phyloP scores from a whole-genome alignment of 1,140 invertebrate species.

The Lutraria rhynchaena region DNA sequence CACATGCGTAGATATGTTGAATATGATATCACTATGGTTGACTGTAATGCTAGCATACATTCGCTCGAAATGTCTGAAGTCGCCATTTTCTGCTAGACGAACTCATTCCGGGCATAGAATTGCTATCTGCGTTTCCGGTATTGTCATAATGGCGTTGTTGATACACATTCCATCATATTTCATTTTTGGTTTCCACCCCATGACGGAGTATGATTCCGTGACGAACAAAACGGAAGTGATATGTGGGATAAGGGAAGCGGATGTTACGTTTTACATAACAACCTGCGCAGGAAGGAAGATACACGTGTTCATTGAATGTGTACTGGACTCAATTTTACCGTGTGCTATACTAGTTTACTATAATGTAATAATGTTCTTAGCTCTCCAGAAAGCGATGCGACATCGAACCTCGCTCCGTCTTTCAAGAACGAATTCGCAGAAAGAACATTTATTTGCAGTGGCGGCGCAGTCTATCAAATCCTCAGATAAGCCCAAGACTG shows the following conservation, averaged over 20 bases:
- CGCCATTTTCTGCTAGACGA: constrained; percentile 9
- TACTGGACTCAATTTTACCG: constrained; percentile 24
- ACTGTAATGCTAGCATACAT: constrained; percentile 46
- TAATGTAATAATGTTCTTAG: constrained; percentile 14
- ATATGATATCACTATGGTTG: constrained; percentile 38
- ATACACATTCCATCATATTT: constrained; percentile 26
- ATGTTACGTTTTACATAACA: neutral
- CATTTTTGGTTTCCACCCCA: constrained; percentile 4
- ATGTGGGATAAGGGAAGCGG: constrained; percentile 2
- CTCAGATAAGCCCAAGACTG: neutral
- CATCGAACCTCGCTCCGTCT: constrained; percentile 2
- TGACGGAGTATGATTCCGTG: neutral
- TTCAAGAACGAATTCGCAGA: too few species aligned
- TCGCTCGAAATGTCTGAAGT: constrained; percentile 13
- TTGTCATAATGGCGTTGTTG: neutral
- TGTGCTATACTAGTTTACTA: constrained; percentile 17
- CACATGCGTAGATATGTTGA: constrained; percentile 13
- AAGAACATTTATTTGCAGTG: too few species aligned
- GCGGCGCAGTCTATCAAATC: too few species aligned
- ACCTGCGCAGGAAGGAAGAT: constrained; percentile 12
- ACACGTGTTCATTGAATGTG: neutral
- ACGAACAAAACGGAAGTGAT: neutral
- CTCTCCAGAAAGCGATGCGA: constrained; percentile 8
- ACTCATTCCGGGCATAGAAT: neutral
- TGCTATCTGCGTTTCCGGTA: neutral